Conservation (phyloP, 1,140 invertebrate species). For the Drosophila neocordata region DNA sequence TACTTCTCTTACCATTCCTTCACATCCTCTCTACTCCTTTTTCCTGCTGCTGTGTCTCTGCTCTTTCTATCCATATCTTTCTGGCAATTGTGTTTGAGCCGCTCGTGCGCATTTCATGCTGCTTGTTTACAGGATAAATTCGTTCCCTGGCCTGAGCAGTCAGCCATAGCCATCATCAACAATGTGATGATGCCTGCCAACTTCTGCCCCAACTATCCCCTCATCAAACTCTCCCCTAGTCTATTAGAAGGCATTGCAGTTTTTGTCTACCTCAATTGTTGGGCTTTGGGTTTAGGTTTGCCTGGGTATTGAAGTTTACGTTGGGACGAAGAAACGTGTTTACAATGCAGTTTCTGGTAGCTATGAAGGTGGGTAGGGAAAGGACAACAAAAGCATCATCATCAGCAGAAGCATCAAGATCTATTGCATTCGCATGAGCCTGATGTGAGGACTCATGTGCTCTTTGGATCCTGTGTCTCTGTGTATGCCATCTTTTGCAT, state of each 20-base stretch:
- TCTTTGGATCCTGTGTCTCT: neutral
- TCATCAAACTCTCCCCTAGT: neutral
- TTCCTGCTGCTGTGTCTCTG: neutral
- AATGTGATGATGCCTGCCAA: constrained; percentile 14
- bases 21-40: neutral
- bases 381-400: constrained; percentile 9
- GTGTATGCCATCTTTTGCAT: neutral
- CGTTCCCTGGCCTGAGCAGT: constrained; percentile 14
- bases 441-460: neutral
- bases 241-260: neutral
- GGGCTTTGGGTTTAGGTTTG: neutral
- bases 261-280: constrained; percentile 16
- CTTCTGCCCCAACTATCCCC: too few species aligned
- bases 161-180: constrained; percentile 23
- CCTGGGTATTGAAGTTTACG: neutral
- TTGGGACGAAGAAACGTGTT: constrained; percentile 4
- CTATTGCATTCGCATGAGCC: constrained; percentile 8
- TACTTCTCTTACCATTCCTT: too few species aligned
- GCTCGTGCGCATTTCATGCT: constrained; percentile 15
- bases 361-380: neutral
- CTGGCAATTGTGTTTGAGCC: constrained; percentile 14
- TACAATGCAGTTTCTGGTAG: constrained; percentile 13
- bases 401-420: constrained; percentile 8
- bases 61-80: neutral
- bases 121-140: constrained; percentile 18